A percentile compares a stretch with the other conserved stretches of the same genome.
phyloP scores from a whole-genome alignment of 1,140 invertebrate species.

The Orchestia grillus region DNA sequence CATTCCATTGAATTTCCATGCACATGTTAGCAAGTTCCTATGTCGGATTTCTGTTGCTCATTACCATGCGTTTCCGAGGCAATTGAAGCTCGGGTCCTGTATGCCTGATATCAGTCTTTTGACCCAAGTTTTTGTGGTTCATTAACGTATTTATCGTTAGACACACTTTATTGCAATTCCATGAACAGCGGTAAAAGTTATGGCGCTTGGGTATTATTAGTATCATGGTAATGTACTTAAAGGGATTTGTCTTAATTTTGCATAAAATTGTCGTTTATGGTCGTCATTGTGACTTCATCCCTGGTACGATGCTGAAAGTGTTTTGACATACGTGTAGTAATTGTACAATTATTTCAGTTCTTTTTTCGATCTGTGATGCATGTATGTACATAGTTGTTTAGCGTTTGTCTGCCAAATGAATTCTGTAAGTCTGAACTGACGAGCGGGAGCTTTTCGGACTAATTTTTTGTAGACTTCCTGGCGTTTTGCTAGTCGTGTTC shows the following conservation, averaged over 20 bases:
- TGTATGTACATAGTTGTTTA: neutral
- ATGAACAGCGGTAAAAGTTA: neutral
- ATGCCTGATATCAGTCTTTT: neutral
- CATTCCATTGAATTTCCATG: neutral
- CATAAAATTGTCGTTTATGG: neutral
- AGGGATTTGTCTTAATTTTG: neutral
- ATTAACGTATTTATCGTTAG: neutral
- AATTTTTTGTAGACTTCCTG: neutral
- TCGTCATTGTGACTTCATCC: neutral
- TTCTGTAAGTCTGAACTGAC: neutral
- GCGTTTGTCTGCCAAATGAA: neutral
- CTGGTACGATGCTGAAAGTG: neutral
- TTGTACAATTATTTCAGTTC: neutral
- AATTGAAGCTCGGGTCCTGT: neutral
- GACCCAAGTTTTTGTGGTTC: neutral
- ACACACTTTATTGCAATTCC: neutral
- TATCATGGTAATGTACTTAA: neutral
- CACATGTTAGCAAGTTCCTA: neutral
- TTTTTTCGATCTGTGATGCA: neutral
- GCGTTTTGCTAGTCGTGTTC: neutral
- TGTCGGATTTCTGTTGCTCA: too few relatives aligned
- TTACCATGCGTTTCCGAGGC: neutral
- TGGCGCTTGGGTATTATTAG: neutral
- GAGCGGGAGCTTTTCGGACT: neutral
- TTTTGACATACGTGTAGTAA: neutral